Conservation (phyloP, 2,113 vertebrate species). For the Cepphus grylle region DNA sequence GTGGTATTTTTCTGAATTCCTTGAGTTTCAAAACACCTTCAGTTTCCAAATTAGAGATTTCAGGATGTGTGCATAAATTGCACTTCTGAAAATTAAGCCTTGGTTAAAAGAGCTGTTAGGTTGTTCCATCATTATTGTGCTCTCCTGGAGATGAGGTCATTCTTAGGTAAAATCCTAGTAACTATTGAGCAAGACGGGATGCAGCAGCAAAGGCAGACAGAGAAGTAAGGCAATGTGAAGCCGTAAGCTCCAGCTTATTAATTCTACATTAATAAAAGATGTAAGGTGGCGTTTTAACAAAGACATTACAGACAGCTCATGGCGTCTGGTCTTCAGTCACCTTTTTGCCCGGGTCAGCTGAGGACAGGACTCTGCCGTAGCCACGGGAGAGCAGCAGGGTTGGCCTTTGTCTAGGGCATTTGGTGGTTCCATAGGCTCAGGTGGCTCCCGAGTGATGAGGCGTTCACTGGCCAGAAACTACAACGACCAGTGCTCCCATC, state of each 20-base stretch:
- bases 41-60: not conserved
- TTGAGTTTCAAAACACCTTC: not conserved
- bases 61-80: not conserved
- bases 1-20: not conserved
- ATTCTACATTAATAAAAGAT: not conserved
- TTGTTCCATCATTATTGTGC: not conserved
- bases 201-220: not conserved
- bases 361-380: not conserved
- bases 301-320: not conserved
- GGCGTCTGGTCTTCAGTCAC: not conserved
- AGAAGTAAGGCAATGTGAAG: not conserved
- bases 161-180: not conserved
- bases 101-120: not conserved
- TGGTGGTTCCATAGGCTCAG: fast-evolving
- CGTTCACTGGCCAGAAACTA: not conserved
- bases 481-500: fast-evolving
- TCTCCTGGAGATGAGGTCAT: not conserved
- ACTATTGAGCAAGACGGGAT: not conserved
- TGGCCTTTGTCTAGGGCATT: not conserved
- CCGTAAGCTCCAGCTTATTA: not conserved
- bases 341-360: not conserved
- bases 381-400: not conserved
- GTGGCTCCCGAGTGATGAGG: not conserved
- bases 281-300: not conserved
- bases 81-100: not conserved